Evolutionary conservation across 1,140 invertebrate genomes (phyloP).

Genomic region (Drosophila sp.): DNA sequence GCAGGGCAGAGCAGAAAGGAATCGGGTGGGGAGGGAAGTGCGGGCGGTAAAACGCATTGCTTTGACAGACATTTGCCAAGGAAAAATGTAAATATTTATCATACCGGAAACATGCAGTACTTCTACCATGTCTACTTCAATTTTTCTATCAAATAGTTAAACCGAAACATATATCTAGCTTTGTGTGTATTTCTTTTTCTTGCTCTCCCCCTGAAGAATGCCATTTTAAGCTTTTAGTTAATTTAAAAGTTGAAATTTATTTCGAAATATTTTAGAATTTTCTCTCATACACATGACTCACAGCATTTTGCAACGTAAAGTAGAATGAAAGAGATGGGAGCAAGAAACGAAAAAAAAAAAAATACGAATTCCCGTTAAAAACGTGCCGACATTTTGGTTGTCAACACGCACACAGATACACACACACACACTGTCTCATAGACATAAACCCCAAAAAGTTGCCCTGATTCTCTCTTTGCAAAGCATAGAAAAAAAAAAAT

Average conservation of each 20-base stretch:
- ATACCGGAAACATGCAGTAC: constrained; percentile 62
- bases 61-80: constrained; percentile 75
- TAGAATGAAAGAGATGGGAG: constrained; percentile 13
- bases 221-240: constrained; percentile 75
- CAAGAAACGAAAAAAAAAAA: constrained; percentile 12
- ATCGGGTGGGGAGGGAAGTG: background rate
- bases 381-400: constrained; percentile 79
- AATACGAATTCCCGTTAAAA: constrained; percentile 54
- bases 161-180: constrained; percentile 41
- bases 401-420: constrained; percentile 59
- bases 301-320: constrained; percentile 9
- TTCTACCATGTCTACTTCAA: constrained; percentile 39
- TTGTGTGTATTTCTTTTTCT: background rate
- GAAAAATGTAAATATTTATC: constrained; percentile 80
- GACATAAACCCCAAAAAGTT: background rate
- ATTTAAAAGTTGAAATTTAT: constrained; percentile 79
- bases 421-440: constrained; percentile 7
- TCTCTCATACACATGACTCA: constrained; percentile 30
- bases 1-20: constrained; percentile 21
- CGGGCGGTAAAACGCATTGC: constrained; percentile 46
- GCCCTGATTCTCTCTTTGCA: constrained; percentile 3
- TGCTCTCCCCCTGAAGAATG: constrained; percentile 35
- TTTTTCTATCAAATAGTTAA: constrained; percentile 39
- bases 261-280: constrained; percentile 55
- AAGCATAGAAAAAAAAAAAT: constrained; percentile 20